phyloP scores from a whole-genome alignment of 2,113 vertebrate species.

The Pollachius pollachius region DNA sequence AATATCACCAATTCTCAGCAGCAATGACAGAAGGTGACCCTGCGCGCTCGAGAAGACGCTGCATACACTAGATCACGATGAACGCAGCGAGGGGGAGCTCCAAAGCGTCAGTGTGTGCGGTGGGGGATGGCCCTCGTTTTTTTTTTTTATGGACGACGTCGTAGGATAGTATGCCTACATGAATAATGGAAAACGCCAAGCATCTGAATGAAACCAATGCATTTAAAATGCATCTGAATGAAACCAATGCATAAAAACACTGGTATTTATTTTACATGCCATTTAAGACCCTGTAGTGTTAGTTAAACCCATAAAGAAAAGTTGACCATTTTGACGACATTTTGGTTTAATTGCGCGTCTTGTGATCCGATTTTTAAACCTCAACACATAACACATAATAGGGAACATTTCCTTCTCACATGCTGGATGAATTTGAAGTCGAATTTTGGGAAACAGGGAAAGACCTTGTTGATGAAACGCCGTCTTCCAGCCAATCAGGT shows the following conservation, averaged over 20 bases:
- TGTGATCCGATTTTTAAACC: too few relatives aligned
- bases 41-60: conserved; percentile 57
- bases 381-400: too few relatives aligned
- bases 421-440: too few relatives aligned
- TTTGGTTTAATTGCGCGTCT: too few relatives aligned
- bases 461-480: too few relatives aligned
- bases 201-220: not conserved
- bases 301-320: too few relatives aligned
- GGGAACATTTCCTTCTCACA: too few relatives aligned
- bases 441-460: too few relatives aligned
- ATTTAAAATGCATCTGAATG: not conserved
- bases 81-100: conserved; percentile 69
- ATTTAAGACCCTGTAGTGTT: too few relatives aligned
- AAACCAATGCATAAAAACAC: not conserved
- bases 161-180: too few relatives aligned
- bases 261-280: not conserved
- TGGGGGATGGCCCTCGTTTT: conserved; percentile 48
- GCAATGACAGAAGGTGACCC: conserved; percentile 78
- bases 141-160: conserved; percentile 24
- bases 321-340: too few relatives aligned
- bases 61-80: conserved; percentile 72
- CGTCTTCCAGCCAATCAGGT: too few relatives aligned
- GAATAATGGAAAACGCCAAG: conserved; percentile 33
- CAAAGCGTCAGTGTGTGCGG: conserved; percentile 54
- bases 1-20: conserved; percentile 36